A percentile compares a stretch with the other conserved stretches of the same genome.
phyloP scores from a whole-genome alignment of 2,113 vertebrate species.

The Pteropus alecto region DNA sequence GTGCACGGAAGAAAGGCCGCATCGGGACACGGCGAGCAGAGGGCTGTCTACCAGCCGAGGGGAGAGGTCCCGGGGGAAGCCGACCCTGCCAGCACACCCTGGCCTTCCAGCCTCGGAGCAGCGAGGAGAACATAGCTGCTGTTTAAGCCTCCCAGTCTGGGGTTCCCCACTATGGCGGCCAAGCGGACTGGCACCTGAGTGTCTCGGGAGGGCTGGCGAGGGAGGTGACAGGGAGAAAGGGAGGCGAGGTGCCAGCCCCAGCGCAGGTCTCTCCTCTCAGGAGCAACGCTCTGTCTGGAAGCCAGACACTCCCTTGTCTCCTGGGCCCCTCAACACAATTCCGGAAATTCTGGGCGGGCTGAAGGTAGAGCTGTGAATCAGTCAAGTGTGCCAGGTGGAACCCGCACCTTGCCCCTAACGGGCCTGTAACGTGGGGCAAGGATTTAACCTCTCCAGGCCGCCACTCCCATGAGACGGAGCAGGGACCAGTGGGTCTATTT shows the following conservation, averaged over 20 bases:
- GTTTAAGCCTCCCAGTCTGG: not conserved
- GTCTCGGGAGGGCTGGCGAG: not conserved
- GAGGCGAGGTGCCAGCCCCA: not conserved
- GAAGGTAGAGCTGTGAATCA: not conserved
- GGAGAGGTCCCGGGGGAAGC: no score
- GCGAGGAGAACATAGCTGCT: not conserved
- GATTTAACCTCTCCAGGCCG: accelerated
- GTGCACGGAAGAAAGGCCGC: not conserved
- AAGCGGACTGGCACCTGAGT: accelerated
- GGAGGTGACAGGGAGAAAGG: not conserved
- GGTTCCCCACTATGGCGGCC: not conserved
- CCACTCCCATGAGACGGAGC: not conserved
- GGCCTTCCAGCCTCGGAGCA: not conserved
- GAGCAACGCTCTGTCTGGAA: not conserved
- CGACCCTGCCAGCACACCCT: accelerated
- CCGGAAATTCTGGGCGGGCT: not conserved
- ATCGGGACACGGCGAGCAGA: accelerated
- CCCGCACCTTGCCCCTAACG: accelerated
- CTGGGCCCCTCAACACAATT: not conserved
- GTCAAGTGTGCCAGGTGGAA: accelerated
- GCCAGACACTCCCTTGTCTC: not conserved
- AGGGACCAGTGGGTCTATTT: accelerated
- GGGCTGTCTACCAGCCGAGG: accelerated
- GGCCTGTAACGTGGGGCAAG: accelerated
- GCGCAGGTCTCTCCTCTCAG: not conserved